A percentile compares a stretch with the other conserved stretches of the same genome.
These are phyloP conservation scores for Nothobranchius furzeri DNA, from an alignment of 2,113 vertebrate genomes.

Conservation along the genomic window DNA sequence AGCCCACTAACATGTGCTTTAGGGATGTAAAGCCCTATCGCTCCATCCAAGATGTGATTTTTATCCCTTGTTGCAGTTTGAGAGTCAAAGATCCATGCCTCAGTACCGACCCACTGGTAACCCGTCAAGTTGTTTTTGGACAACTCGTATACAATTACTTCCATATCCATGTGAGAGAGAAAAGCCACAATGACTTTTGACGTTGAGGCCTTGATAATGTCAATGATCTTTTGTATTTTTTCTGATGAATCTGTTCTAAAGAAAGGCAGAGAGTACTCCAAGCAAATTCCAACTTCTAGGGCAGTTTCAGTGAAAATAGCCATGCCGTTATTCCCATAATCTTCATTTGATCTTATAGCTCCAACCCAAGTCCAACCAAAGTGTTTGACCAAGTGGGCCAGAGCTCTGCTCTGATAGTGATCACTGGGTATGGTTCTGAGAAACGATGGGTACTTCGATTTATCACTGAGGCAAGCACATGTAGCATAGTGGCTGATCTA, in stretches of 20 bases:
- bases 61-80: constrained; percentile 50
- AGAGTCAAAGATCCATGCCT: constrained; percentile 73
- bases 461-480: constrained; percentile 74
- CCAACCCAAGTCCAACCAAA: constrained; percentile 78
- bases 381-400: constrained; percentile 69
- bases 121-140: constrained; percentile 71
- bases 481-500: constrained; percentile 77
- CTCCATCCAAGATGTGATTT: constrained; percentile 67
- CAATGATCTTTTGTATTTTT: constrained; percentile 58
- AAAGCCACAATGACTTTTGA: constrained; percentile 73
- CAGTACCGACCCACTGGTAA: constrained; percentile 78
- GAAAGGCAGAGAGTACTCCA: constrained; percentile 3
- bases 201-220: constrained; percentile 63
- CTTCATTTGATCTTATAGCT: constrained; percentile 68
- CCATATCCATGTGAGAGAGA: constrained; percentile 63
- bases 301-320: constrained; percentile 60
- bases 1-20: constrained; percentile 4
- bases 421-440: constrained; percentile 71
- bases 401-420: constrained; percentile 67
- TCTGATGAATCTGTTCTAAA: constrained; percentile 68
- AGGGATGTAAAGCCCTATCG: constrained; percentile 75
- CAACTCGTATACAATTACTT: constrained; percentile 60
- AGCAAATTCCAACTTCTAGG: constrained; percentile 59
- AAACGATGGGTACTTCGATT: constrained; percentile 68
- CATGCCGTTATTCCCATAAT: constrained; percentile 75